Evolutionary conservation across 2,797 vertebrate species (phyloP), one percentile per base, ranked within the genome.

Genomic region (Hippopotamyrus pictus): DNA sequence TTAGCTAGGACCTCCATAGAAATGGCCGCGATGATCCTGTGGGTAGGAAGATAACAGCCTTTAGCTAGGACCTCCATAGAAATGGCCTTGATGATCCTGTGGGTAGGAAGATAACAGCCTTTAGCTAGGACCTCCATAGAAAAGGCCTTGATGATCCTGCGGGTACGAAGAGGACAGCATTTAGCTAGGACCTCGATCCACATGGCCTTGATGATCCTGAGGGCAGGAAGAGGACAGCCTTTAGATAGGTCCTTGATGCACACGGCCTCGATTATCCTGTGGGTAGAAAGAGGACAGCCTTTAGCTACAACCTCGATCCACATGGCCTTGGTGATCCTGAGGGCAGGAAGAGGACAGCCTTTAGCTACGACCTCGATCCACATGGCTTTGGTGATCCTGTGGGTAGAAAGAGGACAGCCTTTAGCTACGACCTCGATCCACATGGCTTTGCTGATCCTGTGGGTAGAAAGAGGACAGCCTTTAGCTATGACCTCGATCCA

Each of bases 181-280:
- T 65, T 12, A 29, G 22, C 8, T 29, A 65, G 59, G 59, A 11
- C n/a, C 59, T 65, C 59, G 37, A 41, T 41, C 3, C 37, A 41
- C 37, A 41, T 97, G 0, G 98, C 97, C 96, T 99, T 98, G 93
- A 99, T 62, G 57, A 62, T 62, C 57, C 57, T 62, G n/a, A 0
- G n/a, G n/a, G n/a, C 0, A 62, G n/a, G 57, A 62, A 62, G 2
- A 9, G 0, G 1, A 7, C 57, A 25, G 7, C n/a, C 7, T 62
- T 62, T 62, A 25, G n/a, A 2, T 25, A 9, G 1, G 57, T 25
- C 57, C 59, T 29, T 1, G 2, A 65, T 65, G 5, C 59, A 65
- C 7, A 25, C 19, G 0, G 57, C 57, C 6, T 59, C 0, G 0
- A 8, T 62, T n/a, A 62, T 62, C 59, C 59, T 62, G 59, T 1